Evolutionary conservation across 92 coral and sea anemone species (phyloP), one percentile per base, ranked within the genome.

Genomic region (Porites cylindrica): DNA sequence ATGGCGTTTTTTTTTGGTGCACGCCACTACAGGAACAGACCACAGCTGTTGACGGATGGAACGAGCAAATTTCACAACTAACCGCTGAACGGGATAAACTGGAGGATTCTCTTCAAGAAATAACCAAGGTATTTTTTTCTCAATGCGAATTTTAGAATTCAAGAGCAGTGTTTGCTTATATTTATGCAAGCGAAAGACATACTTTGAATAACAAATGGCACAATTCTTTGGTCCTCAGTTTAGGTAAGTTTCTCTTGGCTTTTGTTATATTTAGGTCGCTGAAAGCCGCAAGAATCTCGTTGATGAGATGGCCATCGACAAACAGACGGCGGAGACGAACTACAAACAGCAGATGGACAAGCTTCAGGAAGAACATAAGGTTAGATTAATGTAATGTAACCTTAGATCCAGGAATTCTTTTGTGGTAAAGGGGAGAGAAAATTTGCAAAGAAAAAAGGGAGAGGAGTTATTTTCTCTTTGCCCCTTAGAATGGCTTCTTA

Each of bases 261-360:
- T 38, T 59, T 77, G 65, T 8, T 56, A 29, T 69, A 67, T 81
- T 10, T 71, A 97, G 99, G 88, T 93, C 74, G 99, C 99, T 32
- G 98, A 97, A 76, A 95, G 93, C 69, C 98, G 99, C 14, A 97
- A 97, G 81, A 81, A 77, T 60, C 84, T 94, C 66, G 83, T 95
- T 56, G 99, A 97, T 51, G 97, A 95, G 69, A 92, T 95, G 92
- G 98, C 99, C 7, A 95, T 97, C 51, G 96, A 95, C 54, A 92
- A 94, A 80, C 99, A 97, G 80, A 86, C 93, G 9, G 70, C 96
- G 3, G 98, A 93, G 43, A 77, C 90, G 50, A 82, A 68, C 66
- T 97, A 97, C 88, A 90, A 92, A 79, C 92, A 95, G 64, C 95
- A 95, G 76, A 14, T 92, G 23, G 97, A 95, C 58, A 95, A 92